Evolutionary conservation across 2,888 invertebrate species (phyloP), one percentile per base, ranked within the genome.

Genomic region (Caradrina kadenii): DNA sequence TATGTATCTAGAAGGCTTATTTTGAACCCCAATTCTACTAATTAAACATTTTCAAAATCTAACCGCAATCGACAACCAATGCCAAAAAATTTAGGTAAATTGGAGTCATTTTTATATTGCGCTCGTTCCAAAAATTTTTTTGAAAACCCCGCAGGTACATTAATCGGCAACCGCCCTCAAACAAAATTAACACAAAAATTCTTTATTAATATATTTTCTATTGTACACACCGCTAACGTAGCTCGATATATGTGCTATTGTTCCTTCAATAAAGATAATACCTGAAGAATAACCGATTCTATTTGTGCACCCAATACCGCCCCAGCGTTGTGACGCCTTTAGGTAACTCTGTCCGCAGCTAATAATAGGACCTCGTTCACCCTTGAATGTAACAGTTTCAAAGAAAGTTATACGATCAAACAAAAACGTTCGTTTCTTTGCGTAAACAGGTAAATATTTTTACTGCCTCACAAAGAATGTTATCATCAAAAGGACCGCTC

Each of bases 391-490:
- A 82, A 81, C 71, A 70, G 72, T 83, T 76, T 70, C 69, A 80
- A 88, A 86, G 90, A 91, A 90, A 89, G 88, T 86, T 88, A 86
- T 87, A 90, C 73, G 71, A 73, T 62, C 52, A 39, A 35, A 73
- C 70, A 85, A 80, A 85, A 84, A 82, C 54, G 61, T 61, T 66
- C 69, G 72, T 75, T 74, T 60, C 78, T 87, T 86, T 86, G 84
- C 84, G 81, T 87, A 85, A 86, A 86, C 82, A 88, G 87, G 87
- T 89, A 90, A 88, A 88, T 87, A 89, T 87, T 86, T 88, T 87
- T 87, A 86, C 80, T 80, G 62, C 81, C 74, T 58, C 65, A 85
- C 77, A 81, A 82, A 83, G 83, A 81, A 84, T 74, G 66, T 84
- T 77, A 71, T 83, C 81, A 80, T 89, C 86, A 90, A 89, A 91